Evolutionary conservation across 2,797 vertebrate genomes (phyloP), one percentile per base, ranked within the genome.

Genomic region (Cossypha caffra): DNA sequence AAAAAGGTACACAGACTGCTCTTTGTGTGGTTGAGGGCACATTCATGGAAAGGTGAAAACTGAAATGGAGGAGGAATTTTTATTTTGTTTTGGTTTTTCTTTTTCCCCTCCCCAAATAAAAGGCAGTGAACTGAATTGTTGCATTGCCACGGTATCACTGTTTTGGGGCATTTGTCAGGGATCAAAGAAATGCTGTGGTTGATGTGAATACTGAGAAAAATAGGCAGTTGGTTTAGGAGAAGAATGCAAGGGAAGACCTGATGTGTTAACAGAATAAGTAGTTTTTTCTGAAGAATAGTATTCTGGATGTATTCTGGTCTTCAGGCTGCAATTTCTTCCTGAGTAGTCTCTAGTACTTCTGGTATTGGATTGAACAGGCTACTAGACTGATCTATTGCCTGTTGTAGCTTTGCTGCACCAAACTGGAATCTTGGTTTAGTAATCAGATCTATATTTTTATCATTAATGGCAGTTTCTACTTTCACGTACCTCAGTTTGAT

Each of bases 1-100:
- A 99, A 98, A 99, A 99, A 98, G 99, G 99, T 99, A 97, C 94
- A 93, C 54, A 76, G 77, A 43, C 71, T 85, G 78, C 75, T 89
- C 93, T 82, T 57, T 93, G 38, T 90, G 0, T 83, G 35, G 38
- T 68, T 92, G 62, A 97, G 73, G 75, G 72, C 66, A 28, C 5
- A 1, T 74, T 58, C 45, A 89, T 55, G 54, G 58, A 75, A 84
- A 88, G 82, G 55, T 69, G 33, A 26, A 23, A 83, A 37, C 20
- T 81, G 64, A 91, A 96, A 55, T 42, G 58, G 15, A 64, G 45
- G 37, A 79, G 52, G 52, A 33, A 12, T 13, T 23, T 20, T 24
- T 31, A 1, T 12, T 66, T 37, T 33, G n/a, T 3, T 37, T 47
- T 61, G n/a, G 18, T 0, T 19, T 23, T 20, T 7, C 18, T 37